Evolutionary conservation across 2,888 invertebrate genomes (phyloP).

Genomic region (Chymomyza fuscimana): DNA sequence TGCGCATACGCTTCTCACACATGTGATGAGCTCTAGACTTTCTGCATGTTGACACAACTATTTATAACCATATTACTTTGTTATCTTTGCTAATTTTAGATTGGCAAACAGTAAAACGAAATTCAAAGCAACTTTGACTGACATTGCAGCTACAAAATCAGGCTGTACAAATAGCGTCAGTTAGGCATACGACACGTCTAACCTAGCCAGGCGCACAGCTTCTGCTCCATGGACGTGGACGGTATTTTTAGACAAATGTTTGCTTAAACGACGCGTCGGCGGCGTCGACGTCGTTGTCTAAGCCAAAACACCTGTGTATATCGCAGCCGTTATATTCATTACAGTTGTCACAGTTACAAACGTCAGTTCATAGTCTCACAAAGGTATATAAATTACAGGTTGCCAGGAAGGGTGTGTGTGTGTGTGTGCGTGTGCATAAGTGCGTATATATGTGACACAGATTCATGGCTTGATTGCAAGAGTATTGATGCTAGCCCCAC

Average conservation of each 20-base stretch:
- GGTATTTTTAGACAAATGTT: conserved; percentile 34
- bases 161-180: conserved; percentile 61
- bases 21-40: conserved; percentile 41
- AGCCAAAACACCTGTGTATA: conserved; percentile 48
- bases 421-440: neutral
- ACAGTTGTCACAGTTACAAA: neutral
- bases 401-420: neutral
- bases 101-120: conserved; percentile 46
- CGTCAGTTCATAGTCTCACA: neutral
- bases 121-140: conserved; percentile 47
- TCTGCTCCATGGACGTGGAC: neutral
- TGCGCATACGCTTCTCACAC: conserved; percentile 35
- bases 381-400: conserved; percentile 5
- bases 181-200: neutral
- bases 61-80: conserved; percentile 58
- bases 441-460: conserved; percentile 1
- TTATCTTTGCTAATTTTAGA: conserved; percentile 71
- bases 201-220: neutral
- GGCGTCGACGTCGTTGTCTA: neutral
- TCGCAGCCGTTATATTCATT: conserved; percentile 1
- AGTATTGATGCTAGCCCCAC: neutral
- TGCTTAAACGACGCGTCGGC: conserved; percentile 19
- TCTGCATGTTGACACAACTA: conserved; percentile 64
- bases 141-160: conserved; percentile 54
- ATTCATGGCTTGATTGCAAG: conserved; percentile 7